Base-by-base conservation (phyloP, 2,888 invertebrate species). In the Maniola hyperantus region DNA sequence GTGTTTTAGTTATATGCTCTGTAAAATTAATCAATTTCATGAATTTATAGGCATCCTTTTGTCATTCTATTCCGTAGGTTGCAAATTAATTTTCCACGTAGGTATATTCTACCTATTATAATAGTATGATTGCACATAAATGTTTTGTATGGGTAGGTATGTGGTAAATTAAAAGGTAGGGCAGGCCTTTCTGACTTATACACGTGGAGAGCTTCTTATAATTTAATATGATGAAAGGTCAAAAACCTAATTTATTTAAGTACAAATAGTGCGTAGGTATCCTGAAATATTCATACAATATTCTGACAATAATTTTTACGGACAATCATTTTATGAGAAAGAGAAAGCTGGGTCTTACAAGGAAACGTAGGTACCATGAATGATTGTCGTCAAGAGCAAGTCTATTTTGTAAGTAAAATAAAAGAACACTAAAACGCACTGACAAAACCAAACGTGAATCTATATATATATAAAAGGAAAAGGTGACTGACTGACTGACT, bases 101-200 rank as follows among this genome's bases (percentile, higher is more conserved):
- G 11, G 11, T 46, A n/a, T 15, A 10, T 8, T 48, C 7, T 53
- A 33, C 51, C 0, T 53, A 33, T 53, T 8, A 50, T 20, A 48
- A 26, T 50, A 18, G 18, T 48, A 18, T 18, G 50, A 50, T 51
- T 51, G 13, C 26, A 51, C 51, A 8, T 18, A 42, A 42, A 42
- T 42, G 2, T 7, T 46, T 6, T 15, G 20, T 50, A 50, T 26
- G 26, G 20, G 51, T 26, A 50, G 51, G 13, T 51, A 51, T 4
- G 10, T 26, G 11, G 11, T 18, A 51, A 26, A 26, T 13, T 51
- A 13, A 51, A 51, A 51, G 51, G 26, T 11, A 26, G 26, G 51
- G 51, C 51, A 51, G 51, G 1, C 51, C 51, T 51, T 51, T 51
- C 26, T 51, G 26, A 26, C 51, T 51, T 51, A 51, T 51, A 51